Evolutionary conservation across 2,888 invertebrate species (phyloP).

Genomic region (Sycophila texana): DNA sequence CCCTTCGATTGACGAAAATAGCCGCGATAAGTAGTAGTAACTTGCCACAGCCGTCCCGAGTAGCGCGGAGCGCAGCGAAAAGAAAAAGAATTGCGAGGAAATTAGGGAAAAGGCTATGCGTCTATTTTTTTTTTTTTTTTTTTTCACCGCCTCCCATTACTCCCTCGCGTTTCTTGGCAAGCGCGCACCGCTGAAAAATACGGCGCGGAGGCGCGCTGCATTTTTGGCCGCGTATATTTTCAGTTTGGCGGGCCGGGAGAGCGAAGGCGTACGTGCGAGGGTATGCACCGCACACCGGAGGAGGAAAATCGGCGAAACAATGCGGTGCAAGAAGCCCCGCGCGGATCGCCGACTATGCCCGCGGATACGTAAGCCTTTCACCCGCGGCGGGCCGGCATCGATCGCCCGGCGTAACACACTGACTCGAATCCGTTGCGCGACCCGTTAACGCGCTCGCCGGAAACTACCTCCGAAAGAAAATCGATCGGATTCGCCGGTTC

Average conservation of each 20-base stretch:
- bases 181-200: slow-evolving; percentile 20
- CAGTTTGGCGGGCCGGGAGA: slow-evolving; percentile 15
- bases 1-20: slow-evolving; percentile 38
- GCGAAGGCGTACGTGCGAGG: background rate
- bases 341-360: background rate
- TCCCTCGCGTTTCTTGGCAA: slow-evolving; percentile 49
- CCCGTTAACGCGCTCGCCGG: background rate
- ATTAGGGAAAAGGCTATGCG: slow-evolving; percentile 26
- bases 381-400: slow-evolving; percentile 29
- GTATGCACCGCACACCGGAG: background rate
- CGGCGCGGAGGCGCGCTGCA: slow-evolving; percentile 38
- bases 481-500: too few species aligned
- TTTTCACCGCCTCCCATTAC: slow-evolving; percentile 27
- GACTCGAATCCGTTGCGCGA: slow-evolving; percentile 30
- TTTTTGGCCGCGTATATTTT: slow-evolving; percentile 45
- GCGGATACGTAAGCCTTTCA: slow-evolving; percentile 35
- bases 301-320: slow-evolving; percentile 21
- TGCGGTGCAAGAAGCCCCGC: slow-evolving; percentile 34
- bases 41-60: slow-evolving; percentile 17
- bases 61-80: background rate
- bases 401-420: slow-evolving; percentile 42
- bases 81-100: slow-evolving; percentile 10
- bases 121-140: slow-evolving; percentile 25
- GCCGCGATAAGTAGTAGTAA: slow-evolving; percentile 22
- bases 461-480: background rate